Percentiles rank a stretch among this genome's conserved stretches.
Conservation (phyloP, 2,888 invertebrate species). For the Andrena bucephala region DNA sequence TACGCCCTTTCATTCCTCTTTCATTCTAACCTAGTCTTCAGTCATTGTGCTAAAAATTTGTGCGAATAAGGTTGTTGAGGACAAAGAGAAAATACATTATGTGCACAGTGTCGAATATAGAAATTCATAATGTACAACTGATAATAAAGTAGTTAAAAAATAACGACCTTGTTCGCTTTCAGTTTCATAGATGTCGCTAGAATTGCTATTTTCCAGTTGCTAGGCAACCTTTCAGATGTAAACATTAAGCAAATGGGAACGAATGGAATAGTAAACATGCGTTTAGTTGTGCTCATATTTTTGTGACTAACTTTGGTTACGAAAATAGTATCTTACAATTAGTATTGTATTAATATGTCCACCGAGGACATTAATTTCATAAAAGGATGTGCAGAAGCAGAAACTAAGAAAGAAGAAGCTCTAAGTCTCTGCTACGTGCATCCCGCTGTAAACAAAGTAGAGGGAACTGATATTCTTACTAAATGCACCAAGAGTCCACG, state of each 20-base stretch:
- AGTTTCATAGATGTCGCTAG: neutral
- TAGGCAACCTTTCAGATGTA: slow-evolving; percentile 22
- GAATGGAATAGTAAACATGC: neutral
- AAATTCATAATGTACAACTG: too few species aligned
- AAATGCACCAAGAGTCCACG: slow-evolving; percentile 46
- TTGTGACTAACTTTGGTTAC: neutral
- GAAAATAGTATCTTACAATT: neutral
- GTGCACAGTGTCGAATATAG: too few species aligned
- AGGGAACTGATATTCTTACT: slow-evolving; percentile 58
- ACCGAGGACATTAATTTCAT: slow-evolving; percentile 66
- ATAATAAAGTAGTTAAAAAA: neutral
- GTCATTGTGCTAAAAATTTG: too few species aligned
- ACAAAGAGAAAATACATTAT: too few species aligned
- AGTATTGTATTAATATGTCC: slow-evolving; percentile 35
- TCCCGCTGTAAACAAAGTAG: slow-evolving; percentile 59
- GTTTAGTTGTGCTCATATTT: neutral
- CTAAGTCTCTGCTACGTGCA: slow-evolving; percentile 68
- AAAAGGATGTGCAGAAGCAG: slow-evolving; percentile 49
- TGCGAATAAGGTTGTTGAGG: too few species aligned
- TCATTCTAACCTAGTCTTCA: too few species aligned
- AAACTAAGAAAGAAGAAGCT: slow-evolving; percentile 58
- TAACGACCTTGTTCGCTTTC: neutral
- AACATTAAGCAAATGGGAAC: slow-evolving; percentile 4
- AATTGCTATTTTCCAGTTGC: slow-evolving; percentile 1
- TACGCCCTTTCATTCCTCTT: too few species aligned